Percentiles rank a stretch among this genome's conserved stretches.
phyloP scores from a whole-genome alignment of 2,888 invertebrate species.

The Meteorus cinctellus region DNA sequence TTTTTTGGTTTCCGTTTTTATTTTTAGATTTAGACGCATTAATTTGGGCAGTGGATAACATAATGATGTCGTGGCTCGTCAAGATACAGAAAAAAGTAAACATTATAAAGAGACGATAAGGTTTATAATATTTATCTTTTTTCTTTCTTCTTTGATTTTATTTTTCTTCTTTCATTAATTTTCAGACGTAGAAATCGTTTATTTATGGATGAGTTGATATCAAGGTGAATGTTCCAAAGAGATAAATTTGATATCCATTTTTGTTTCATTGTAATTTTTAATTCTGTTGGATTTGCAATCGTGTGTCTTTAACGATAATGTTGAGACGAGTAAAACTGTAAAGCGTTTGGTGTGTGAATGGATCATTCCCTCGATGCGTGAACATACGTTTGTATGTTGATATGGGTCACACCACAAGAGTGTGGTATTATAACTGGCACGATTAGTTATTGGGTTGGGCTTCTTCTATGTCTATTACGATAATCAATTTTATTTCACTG shows the following conservation, averaged over 20 bases:
- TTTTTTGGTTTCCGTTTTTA: neutral
- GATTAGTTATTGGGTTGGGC: neutral
- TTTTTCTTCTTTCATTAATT: neutral
- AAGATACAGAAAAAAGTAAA: neutral
- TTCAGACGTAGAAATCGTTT: neutral
- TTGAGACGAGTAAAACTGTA: neutral
- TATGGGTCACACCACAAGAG: neutral
- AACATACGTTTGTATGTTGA: neutral
- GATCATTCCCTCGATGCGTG: conserved; percentile 12
- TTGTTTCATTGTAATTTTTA: neutral
- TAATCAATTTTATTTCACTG: neutral
- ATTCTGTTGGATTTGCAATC: neutral
- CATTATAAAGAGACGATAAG: neutral
- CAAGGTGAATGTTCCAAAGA: neutral
- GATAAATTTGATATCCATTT: neutral
- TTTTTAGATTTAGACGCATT: neutral
- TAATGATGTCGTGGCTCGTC: neutral
- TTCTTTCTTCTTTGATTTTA: neutral
- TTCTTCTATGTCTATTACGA: neutral
- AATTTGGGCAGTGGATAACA: neutral
- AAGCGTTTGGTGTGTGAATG: neutral
- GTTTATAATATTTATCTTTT: neutral
- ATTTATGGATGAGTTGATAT: neutral
- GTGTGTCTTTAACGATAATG: neutral
- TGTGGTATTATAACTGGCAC: neutral